A percentile compares a stretch with the other conserved stretches of the same genome.
Conservation (phyloP, 2,797 vertebrate species). For the Sciurus carolinensis region DNA sequence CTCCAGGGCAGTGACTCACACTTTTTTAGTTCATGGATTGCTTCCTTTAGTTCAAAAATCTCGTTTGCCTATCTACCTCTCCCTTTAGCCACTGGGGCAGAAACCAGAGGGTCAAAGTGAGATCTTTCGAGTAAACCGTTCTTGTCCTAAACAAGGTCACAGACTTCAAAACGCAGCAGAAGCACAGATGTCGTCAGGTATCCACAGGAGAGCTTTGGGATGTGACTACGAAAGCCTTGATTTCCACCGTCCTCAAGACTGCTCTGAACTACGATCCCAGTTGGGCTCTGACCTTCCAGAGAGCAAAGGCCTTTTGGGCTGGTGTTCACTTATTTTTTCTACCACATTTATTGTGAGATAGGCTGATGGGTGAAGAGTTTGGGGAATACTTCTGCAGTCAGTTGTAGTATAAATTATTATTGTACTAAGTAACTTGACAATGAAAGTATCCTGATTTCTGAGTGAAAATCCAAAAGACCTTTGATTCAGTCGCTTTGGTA, state of each 20-base stretch:
- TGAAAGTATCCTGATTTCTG: slow-evolving; percentile 2
- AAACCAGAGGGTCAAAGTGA: no score
- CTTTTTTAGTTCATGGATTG: no score
- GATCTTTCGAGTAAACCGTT: no score
- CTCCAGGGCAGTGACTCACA: no score
- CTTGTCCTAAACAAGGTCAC: no score
- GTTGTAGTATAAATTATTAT: slow-evolving; percentile 70
- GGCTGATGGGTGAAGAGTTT: slow-evolving; percentile 60
- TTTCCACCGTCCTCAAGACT: not conserved
- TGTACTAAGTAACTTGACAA: slow-evolving; percentile 69
- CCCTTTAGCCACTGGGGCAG: no score
- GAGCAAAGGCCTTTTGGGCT: slow-evolving; percentile 54
- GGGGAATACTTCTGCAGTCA: slow-evolving; percentile 71
- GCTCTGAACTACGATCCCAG: not conserved
- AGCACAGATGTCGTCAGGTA: no score
- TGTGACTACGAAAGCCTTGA: not conserved
- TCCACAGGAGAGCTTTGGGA: not conserved
- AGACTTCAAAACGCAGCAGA: no score
- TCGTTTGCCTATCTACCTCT: no score
- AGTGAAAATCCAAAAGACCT: slow-evolving; percentile 7
- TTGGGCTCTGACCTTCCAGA: not conserved
- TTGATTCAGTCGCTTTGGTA: slow-evolving; percentile 8
- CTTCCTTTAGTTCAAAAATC: no score
- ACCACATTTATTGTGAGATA: slow-evolving; percentile 61
- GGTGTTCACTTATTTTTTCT: slow-evolving; percentile 62